Base-by-base conservation (phyloP, 2,113 vertebrate species). In the Crotalus tigris region DNA sequence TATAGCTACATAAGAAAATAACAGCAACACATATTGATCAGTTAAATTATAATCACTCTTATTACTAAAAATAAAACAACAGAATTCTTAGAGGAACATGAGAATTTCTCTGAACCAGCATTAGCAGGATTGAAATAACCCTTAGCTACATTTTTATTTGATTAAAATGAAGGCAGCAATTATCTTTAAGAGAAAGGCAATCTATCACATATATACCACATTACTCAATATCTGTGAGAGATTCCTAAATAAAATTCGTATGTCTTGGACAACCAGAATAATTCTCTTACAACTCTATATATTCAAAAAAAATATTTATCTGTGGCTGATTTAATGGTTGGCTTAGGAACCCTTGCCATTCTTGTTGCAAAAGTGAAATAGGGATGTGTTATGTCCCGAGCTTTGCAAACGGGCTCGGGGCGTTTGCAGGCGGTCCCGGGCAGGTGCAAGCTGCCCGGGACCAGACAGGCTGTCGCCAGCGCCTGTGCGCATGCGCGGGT, bases 1-100 rank as follows among this genome's bases (percentile, higher is more conserved):
- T 44, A 58, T 61, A 86, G 10, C 21, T 92, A 19, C 11, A 54
- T 75, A 23, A 39, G 10, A 33, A 81, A 33, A 89, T 0, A 0
- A 91, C 39, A n/a, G 86, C 23, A 58, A 1, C 53, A 4, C 11
- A 69, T 69, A 12, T 85, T 17, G 87, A 88, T 92, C 89, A 23
- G 0, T 88, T 90, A 91, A 89, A 86, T 92, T 93, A 75, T 91
- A 96, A 93, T 17, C 92, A 93, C 29, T 89, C 61, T 89, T 93
- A 87, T 5, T 61, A 51, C 61, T 54, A 90, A 55, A 90, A 4
- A 91, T 46, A 21, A 95, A 59, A 81, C 49, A 9, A 8, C 53
- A 92, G 49, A n/a, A 86, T 12, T 23, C 39, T 58, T 90, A 92
- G 92, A 92, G 85, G 26, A 92, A 33, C 51, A 57, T 51, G 29